phyloP scores from a whole-genome alignment of 2,113 vertebrate genomes.

The Agelaius phoeniceus region DNA sequence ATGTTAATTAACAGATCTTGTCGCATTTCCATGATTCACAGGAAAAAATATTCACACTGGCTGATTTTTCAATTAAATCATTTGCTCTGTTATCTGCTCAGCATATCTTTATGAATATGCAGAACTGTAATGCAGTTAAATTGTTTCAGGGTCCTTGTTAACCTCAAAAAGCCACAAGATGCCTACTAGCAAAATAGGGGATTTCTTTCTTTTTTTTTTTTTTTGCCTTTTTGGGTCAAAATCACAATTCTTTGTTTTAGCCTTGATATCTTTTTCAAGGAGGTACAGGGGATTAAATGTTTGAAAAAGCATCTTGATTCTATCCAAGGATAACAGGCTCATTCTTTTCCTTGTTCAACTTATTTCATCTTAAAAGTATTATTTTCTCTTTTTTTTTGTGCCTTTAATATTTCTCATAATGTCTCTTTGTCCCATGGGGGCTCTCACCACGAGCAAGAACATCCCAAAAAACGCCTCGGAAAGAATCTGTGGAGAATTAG shows the following conservation, averaged over 20 bases:
- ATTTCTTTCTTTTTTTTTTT: not conserved
- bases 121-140: slow-evolving; percentile 19
- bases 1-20: slow-evolving; percentile 67
- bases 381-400: not conserved
- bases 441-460: not conserved
- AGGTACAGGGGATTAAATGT: not conserved
- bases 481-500: slow-evolving; percentile 32
- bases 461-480: not conserved
- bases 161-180: slow-evolving; percentile 41
- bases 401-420: not conserved
- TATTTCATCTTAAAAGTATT: slow-evolving; percentile 12
- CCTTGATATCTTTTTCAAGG: slow-evolving; percentile 13
- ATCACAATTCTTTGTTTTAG: slow-evolving; percentile 13
- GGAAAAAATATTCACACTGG: slow-evolving; percentile 41
- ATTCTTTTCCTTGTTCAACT: not conserved
- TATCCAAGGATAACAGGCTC: not conserved
- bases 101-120: slow-evolving; percentile 61
- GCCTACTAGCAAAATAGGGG: slow-evolving; percentile 13
- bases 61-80: slow-evolving; percentile 70
- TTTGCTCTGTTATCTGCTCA: slow-evolving; percentile 52
- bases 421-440: not conserved
- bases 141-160: slow-evolving; percentile 45
- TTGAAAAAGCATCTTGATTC: slow-evolving; percentile 25
- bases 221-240: not conserved
- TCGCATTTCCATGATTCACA: slow-evolving; percentile 41